Base-by-base conservation (phyloP, 2,797 vertebrate species). In the Urocyon cinereoargenteus region DNA sequence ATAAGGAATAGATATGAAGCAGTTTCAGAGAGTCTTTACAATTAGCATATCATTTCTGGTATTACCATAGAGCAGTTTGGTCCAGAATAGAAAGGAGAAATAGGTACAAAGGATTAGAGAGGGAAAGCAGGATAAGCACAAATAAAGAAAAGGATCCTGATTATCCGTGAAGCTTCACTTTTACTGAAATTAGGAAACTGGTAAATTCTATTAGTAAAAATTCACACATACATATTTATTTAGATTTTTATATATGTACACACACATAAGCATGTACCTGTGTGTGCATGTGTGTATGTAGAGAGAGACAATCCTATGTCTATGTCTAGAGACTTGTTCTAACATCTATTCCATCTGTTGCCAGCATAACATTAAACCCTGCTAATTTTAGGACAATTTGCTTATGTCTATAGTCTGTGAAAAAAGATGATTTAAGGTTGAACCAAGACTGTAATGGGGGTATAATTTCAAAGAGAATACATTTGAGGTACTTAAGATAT, bases 21-120 rank as follows among this genome's bases (percentile, higher is more conserved):
- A 61, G 14, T 86, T 94, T 90, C 55, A 77, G n/a, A 40, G n/a
- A 89, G 4, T 72, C 2, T 92, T 18, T 92, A 14, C 19, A 36
- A 68, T 59, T 81, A 92, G 26, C 68, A 86, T 72, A 82, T 40
- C 45, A 40, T 45, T 94, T 97, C 59, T 86, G n/a, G 36, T 95
- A 62, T 82, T 79, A 22, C 14, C 6, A 10, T 3, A 88, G 4
- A 13, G 4, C 15, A 72, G 3, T 70, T 73, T 51, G 34, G 40
- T 14, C 14, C 19, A 62, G 8, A 3, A 70, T 10, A 86, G 62
- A 90, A 90, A 78, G 16, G 26, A 78, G 13, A 94, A 53, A 82
- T 7, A 66, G 31, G 1, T 9, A 70, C 31, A 24, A 34, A 81
- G 24, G 6, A 31, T 61, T 73, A 49, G 8, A 79, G 5, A 79